A percentile compares a stretch with the other conserved stretches of the same genome.
Evolutionary conservation across 2,113 vertebrate species (phyloP).

Genomic region (Oreochromis spilurus): DNA sequence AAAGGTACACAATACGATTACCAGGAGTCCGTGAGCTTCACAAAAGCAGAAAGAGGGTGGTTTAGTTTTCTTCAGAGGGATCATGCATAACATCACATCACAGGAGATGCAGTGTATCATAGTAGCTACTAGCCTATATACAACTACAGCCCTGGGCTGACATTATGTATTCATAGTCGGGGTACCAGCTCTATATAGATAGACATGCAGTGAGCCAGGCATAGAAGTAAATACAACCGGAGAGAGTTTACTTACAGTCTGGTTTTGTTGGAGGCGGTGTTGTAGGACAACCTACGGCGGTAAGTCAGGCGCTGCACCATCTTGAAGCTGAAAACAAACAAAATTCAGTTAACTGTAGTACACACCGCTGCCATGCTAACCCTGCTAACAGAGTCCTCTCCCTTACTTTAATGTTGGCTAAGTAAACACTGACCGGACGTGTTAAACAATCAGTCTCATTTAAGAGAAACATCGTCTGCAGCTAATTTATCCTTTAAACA

Average conservation of each 20-base stretch:
- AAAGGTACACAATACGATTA: conserved; percentile 96
- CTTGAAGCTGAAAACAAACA: conserved; percentile 57
- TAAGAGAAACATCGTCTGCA: background rate
- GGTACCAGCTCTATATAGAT: background rate
- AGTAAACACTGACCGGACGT: background rate
- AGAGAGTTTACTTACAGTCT: conserved; percentile 82
- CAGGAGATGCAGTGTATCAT: background rate
- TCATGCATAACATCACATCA: background rate
- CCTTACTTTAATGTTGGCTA: background rate
- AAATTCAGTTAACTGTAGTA: background rate
- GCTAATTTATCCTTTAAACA: background rate
- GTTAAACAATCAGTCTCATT: background rate
- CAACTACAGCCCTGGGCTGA: background rate
- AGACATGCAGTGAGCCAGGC: background rate
- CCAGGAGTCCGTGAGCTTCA: conserved; percentile 93
- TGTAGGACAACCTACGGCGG: conserved; percentile 98
- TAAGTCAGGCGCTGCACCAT: conserved; percentile 98
- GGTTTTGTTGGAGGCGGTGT: conserved; percentile 97
- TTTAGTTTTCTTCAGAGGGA: background rate
- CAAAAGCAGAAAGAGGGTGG: background rate
- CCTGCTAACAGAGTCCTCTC: background rate
- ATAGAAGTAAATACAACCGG: background rate
- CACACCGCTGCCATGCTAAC: background rate
- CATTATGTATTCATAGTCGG: rapidly evolving
- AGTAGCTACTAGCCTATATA: background rate